Percentiles rank a stretch among this genome's conserved stretches.
phyloP scores from a whole-genome alignment of 2,113 vertebrate genomes.

The Oxygymnocypris stewartii region DNA sequence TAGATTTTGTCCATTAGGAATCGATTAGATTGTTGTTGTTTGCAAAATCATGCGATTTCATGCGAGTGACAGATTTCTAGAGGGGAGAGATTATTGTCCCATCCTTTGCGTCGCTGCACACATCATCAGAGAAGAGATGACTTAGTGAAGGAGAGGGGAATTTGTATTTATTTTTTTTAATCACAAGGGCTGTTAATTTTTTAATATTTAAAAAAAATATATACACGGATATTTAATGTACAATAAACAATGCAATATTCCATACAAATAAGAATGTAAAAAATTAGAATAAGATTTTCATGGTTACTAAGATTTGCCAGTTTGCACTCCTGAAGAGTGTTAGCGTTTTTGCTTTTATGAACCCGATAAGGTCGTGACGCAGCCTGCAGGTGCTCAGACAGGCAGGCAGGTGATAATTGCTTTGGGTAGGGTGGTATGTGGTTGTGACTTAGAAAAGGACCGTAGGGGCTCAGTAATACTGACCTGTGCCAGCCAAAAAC shows the following conservation, averaged over 20 bases:
- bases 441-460: slow-evolving; percentile 44
- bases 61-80: not conserved
- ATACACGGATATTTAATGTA: not conserved
- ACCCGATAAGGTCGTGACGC: slow-evolving; percentile 12
- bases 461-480: slow-evolving; percentile 12
- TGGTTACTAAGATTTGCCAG: not conserved
- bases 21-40: not conserved
- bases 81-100: not conserved
- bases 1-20: not conserved
- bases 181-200: not conserved
- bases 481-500: not conserved
- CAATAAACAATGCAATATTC: not conserved
- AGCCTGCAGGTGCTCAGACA: slow-evolving; percentile 47
- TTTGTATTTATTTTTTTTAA: not conserved
- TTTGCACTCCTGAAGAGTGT: not conserved
- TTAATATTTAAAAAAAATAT: not conserved
- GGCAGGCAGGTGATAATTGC: slow-evolving; percentile 49
- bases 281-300: not conserved
- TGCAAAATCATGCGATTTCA: too few species aligned
- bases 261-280: not conserved
- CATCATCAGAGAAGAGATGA: not conserved
- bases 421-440: slow-evolving; percentile 20
- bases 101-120: too few species aligned
- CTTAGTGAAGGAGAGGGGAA: not conserved
- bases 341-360: not conserved